phyloP scores from a whole-genome alignment of 1,140 invertebrate species.

The Nilaparvata lugens region DNA sequence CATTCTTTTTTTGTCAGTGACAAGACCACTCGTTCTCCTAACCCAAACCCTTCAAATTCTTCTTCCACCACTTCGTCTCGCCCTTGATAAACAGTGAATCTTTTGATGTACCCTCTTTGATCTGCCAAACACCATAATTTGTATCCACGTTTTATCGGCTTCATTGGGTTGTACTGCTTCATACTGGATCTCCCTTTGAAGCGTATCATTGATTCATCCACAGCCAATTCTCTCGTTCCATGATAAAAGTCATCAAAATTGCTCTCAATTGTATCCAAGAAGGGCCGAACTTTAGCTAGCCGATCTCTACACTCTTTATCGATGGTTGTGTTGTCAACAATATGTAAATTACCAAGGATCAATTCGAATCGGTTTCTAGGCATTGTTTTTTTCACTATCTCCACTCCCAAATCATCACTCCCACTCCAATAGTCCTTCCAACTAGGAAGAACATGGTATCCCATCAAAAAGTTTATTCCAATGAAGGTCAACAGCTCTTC shows the following conservation, averaged over 20 bases:
- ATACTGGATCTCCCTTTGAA: conserved; percentile 28
- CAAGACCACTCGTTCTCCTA: conserved; percentile 8
- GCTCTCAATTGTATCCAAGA: too few relatives aligned
- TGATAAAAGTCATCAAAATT: conserved; percentile 6
- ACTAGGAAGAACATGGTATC: background rate
- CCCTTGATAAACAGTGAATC: conserved; percentile 27
- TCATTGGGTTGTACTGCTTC: conserved; percentile 32
- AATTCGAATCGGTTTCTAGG: background rate
- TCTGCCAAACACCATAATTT: conserved; percentile 30
- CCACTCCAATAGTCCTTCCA: background rate
- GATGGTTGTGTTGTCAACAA: background rate
- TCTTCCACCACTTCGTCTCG: conserved; percentile 11
- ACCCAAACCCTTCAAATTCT: background rate
- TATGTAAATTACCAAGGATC: background rate
- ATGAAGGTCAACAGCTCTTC: background rate
- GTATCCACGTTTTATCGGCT: conserved; percentile 32
- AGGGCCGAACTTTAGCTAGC: too few relatives aligned
- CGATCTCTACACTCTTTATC: too few relatives aligned
- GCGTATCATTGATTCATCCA: conserved; percentile 6
- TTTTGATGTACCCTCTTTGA: conserved; percentile 24
- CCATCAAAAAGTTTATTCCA: conserved; percentile 2
- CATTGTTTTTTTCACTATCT: background rate
- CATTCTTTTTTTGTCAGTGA: conserved; percentile 3
- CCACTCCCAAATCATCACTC: background rate
- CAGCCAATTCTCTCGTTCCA: conserved; percentile 8